Conservation (phyloP, 2,113 vertebrate genomes). For the Alligator mississippiensis region DNA sequence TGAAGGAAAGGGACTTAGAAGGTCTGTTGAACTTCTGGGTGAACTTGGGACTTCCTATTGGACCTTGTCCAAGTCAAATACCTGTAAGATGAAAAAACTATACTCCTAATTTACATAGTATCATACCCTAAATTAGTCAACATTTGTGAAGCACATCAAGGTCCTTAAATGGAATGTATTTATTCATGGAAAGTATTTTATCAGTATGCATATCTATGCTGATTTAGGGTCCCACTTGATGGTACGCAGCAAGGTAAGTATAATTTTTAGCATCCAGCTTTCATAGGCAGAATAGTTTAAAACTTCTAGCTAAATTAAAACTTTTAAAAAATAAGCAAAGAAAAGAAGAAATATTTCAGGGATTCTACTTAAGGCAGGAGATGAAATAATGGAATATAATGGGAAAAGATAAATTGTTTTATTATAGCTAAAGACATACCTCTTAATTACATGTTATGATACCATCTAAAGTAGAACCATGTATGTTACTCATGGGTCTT, state of each 20-base stretch:
- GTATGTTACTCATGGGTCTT: neutral
- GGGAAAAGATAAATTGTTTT: neutral
- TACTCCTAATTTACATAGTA: neutral
- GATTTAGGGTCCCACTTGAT: rapidly evolving
- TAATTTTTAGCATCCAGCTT: too few species aligned
- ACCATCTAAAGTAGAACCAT: neutral
- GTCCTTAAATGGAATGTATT: neutral
- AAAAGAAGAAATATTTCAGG: neutral
- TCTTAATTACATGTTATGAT: neutral
- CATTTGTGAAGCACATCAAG: rapidly evolving
- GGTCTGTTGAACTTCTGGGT: neutral
- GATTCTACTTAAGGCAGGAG: neutral
- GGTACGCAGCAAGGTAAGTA: too few species aligned
- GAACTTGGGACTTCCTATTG: neutral
- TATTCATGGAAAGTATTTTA: neutral
- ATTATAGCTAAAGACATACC: neutral
- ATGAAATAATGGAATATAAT: neutral
- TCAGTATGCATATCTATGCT: rapidly evolving
- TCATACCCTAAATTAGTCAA: neutral
- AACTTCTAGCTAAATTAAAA: neutral
- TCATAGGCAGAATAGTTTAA: too few species aligned
- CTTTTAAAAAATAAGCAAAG: neutral
- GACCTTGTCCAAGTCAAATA: rapidly evolving
- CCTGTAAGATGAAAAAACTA: neutral
- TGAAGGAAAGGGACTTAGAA: neutral